Conservation (phyloP, 2,113 vertebrate genomes). For the Coreoperca whiteheadi region DNA sequence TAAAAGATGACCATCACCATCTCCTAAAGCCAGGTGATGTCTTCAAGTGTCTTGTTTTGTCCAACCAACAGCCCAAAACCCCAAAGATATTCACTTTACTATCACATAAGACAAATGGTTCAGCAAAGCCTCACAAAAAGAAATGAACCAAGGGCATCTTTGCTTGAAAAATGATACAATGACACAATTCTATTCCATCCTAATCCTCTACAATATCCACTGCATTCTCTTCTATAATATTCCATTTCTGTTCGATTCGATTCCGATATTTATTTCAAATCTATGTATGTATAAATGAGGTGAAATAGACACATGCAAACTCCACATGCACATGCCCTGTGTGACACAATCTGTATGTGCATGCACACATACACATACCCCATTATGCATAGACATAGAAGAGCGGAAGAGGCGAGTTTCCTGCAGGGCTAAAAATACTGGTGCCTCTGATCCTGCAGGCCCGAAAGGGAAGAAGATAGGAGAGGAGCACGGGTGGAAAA, state of each 20-base stretch:
- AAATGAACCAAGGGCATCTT: too few species aligned
- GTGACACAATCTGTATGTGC: background rate
- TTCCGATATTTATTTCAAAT: background rate
- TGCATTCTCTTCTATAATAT: background rate
- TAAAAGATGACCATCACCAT: too few species aligned
- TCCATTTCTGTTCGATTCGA: background rate
- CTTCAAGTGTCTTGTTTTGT: too few species aligned
- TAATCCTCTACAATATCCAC: background rate
- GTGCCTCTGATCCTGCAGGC: conserved; percentile 43
- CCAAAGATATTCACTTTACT: too few species aligned
- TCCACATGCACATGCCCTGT: background rate
- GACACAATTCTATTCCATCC: too few species aligned
- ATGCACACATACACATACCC: background rate
- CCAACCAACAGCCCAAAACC: too few species aligned
- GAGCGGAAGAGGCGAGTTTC: conserved; percentile 74
- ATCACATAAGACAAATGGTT: too few species aligned
- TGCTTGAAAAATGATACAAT: too few species aligned
- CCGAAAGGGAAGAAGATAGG: conserved; percentile 1
- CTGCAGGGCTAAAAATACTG: conserved; percentile 77
- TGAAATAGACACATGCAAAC: background rate
- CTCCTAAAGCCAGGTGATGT: too few species aligned
- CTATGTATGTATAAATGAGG: background rate
- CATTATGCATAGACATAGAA: background rate
- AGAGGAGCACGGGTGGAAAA: conserved; percentile 1
- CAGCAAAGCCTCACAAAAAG: too few species aligned